Conservation (phyloP, 2,888 invertebrate species). For the Acanthopleura granulata region DNA sequence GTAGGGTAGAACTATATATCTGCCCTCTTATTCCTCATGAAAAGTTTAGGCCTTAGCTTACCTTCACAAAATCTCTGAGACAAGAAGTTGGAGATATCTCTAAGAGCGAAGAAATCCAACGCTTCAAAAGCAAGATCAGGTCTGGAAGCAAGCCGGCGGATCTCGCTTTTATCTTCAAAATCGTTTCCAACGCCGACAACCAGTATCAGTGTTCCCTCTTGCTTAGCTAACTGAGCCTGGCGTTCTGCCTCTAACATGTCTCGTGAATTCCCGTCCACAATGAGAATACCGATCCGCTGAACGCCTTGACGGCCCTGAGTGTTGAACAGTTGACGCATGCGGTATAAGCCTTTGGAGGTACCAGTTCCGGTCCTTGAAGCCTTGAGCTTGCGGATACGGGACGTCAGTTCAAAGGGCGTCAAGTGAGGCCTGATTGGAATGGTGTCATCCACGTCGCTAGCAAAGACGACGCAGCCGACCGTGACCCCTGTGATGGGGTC, state of each 20-base stretch:
- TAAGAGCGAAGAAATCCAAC: conserved; percentile 10
- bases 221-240: background rate
- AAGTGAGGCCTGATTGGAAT: background rate
- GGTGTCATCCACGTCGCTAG: conserved; percentile 1
- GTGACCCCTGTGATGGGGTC: conserved; percentile 3
- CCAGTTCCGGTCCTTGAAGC: conserved; percentile 9
- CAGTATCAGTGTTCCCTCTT: background rate
- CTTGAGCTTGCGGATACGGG: background rate
- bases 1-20: too few relatives aligned
- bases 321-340: conserved; percentile 10
- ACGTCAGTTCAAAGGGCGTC: background rate
- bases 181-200: conserved; percentile 13
- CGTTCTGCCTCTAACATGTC: background rate
- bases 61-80: conserved; percentile 9
- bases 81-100: conserved; percentile 11
- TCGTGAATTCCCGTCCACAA: conserved; percentile 9
- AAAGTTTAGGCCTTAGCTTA: background rate
- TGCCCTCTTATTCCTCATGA: too few relatives aligned
- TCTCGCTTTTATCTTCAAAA: conserved; percentile 4
- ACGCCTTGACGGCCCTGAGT: conserved; percentile 15
- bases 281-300: background rate
- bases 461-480: conserved; percentile 11
- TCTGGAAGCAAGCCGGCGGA: background rate
- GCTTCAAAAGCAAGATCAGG: conserved; percentile 5
- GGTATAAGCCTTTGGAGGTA: background rate